phyloP scores from a whole-genome alignment of 2,797 vertebrate species.

The Ictinia mississippiensis region DNA sequence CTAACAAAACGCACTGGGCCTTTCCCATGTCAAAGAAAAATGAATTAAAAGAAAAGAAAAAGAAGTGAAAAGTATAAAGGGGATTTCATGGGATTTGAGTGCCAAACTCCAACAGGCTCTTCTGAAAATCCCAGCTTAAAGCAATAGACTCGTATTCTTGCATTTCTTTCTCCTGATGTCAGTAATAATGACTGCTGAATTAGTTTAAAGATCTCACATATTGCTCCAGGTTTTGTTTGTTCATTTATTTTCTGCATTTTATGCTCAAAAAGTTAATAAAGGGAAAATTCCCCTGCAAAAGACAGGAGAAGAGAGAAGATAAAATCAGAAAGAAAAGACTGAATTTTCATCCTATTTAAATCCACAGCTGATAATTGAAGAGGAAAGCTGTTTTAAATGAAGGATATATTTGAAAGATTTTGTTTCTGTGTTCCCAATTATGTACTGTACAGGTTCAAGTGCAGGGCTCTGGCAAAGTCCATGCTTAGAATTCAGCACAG shows the following conservation, averaged over 20 bases:
- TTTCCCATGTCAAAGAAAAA: slow-evolving; percentile 19
- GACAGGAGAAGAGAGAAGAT: not conserved
- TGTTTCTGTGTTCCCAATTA: not conserved
- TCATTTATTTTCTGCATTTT: slow-evolving; percentile 30
- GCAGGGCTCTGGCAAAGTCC: not conserved
- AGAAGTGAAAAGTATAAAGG: slow-evolving; percentile 46
- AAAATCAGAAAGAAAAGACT: slow-evolving; percentile 8
- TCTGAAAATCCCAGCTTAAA: slow-evolving; percentile 64
- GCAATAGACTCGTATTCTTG: slow-evolving; percentile 23
- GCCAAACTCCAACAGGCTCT: slow-evolving; percentile 52
- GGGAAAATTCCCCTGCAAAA: not conserved
- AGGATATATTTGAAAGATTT: not conserved
- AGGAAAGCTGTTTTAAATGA: slow-evolving; percentile 58
- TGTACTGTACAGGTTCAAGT: not conserved
- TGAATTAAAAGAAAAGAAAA: slow-evolving; percentile 42
- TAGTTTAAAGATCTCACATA: slow-evolving; percentile 2
- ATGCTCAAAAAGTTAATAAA: slow-evolving; percentile 37
- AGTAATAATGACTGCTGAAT: slow-evolving; percentile 39
- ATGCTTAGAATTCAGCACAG: not conserved
- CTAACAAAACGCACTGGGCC: not conserved
- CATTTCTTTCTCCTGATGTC: slow-evolving; percentile 62
- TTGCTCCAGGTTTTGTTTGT: slow-evolving; percentile 42
- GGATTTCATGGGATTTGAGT: slow-evolving; percentile 52
- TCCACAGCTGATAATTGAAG: slow-evolving; percentile 17
- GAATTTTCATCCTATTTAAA: slow-evolving; percentile 12